Base-by-base conservation (phyloP, 2,113 vertebrate species). In the Pedetes capensis region DNA sequence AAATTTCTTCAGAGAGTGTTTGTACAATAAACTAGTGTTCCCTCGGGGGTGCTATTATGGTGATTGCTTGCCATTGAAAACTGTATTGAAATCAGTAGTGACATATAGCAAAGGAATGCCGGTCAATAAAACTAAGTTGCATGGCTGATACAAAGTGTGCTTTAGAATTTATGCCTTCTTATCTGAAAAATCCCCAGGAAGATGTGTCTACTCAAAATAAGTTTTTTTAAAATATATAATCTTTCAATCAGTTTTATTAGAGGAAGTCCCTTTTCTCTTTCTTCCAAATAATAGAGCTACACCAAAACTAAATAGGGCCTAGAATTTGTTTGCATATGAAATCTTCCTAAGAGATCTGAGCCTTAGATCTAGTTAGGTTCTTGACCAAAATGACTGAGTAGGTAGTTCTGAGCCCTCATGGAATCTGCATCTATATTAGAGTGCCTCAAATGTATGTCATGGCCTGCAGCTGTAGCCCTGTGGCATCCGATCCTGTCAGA, bases 161-260 rank as follows among this genome's bases (percentile, higher is more conserved):
- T 85, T 90, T 83, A 64, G 82, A 96, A 42, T 91, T 91, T 82
- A 34, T 78, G 10, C 23, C 13, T 63, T 74, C 22, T 91, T 88
- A 22, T 91, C 82, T 93, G 44, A 88, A 94, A 82, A 82, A 79
- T 93, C 25, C n/a, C 53, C 11, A 82, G 86, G 44, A 87, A 3
- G 16, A 39, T 90, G 32, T 85, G n/a, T 82, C 5, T 86, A 42
- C 17, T 78, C 39, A 90, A 87, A 68, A 64, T 66, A 79, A 76
- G 20, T 25, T 79, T 91, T 94, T 91, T 39, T 91, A 78, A 93
- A 85, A 88, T n/a, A 83, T 59, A 29, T 22, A 85, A 34, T 47
- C 47, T 96, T 92, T 87, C 10, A n/a, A 6, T 89, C 25, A 69
- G 20, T 92, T 94, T 95, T 95, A 88, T 84, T 76, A 88, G 51